These are phyloP conservation scores for Parapsyche elsis DNA, from an alignment of 1,140 invertebrate genomes.

Conservation along the genomic window DNA sequence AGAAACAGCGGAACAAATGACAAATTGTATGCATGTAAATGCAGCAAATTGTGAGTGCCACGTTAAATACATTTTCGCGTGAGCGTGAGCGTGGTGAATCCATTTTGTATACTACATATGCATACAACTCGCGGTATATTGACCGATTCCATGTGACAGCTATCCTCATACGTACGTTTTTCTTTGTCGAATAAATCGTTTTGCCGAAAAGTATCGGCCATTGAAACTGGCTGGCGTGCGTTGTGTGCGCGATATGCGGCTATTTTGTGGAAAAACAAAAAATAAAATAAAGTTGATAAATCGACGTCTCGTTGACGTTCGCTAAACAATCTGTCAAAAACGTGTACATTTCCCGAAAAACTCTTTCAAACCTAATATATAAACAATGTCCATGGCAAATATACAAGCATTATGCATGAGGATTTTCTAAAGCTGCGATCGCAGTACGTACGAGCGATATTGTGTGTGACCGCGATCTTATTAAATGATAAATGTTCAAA, in stretches of 20 bases:
- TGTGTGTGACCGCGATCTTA: too few relatives aligned
- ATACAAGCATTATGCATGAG: neutral
- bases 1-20: neutral
- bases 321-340: conserved; percentile 21
- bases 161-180: conserved; percentile 2
- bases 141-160: conserved; percentile 14
- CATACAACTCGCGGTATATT: neutral
- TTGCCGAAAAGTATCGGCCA: neutral
- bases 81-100: neutral
- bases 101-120: neutral
- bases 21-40: conserved; percentile 12
- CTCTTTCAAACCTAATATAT: neutral
- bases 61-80: neutral
- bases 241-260: conserved; percentile 4
- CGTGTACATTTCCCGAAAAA: neutral
- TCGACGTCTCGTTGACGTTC: conserved; percentile 28
- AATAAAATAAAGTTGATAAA: neutral
- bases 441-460: too few relatives aligned
- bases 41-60: neutral
- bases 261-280: neutral
- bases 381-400: neutral
- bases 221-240: neutral
- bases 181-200: conserved; percentile 10
- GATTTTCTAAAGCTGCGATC: neutral
- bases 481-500: too few relatives aligned